Evolutionary conservation across 1,140 invertebrate species (phyloP).

Genomic region (Neotoxoptera formosana): DNA sequence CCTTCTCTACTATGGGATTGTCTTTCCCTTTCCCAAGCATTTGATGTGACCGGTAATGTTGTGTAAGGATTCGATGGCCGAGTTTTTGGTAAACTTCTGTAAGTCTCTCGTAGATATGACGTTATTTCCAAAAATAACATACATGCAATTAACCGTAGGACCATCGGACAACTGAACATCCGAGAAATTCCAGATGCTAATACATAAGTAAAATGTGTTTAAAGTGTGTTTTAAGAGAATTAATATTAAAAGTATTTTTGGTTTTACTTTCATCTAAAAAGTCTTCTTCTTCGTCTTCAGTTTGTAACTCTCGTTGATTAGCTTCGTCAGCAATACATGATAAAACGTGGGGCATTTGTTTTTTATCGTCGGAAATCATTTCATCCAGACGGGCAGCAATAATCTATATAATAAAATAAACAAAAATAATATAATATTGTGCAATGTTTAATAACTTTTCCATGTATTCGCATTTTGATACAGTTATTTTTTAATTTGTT

Average conservation of each 20-base stretch:
- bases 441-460: neutral
- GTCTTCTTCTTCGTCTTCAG: constrained; percentile 97
- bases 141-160: constrained; percentile 90
- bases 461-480: neutral
- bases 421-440: neutral
- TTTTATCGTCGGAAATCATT: constrained; percentile 78
- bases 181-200: constrained; percentile 84
- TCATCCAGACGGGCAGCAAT: constrained; percentile 88
- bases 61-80: constrained; percentile 66
- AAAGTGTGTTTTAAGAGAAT: neutral
- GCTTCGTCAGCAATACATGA: constrained; percentile 80
- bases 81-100: constrained; percentile 70
- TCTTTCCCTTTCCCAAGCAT: constrained; percentile 63
- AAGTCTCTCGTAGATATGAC: constrained; percentile 94
- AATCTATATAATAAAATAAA: constrained; percentile 66
- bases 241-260: neutral
- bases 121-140: constrained; percentile 95
- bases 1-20: constrained; percentile 68
- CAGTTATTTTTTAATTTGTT: no score
- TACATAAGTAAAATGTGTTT: neutral
- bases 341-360: constrained; percentile 73
- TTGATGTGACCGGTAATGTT: constrained; percentile 41
- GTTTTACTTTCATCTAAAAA: constrained; percentile 92
- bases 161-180: constrained; percentile 88
- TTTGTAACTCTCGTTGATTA: constrained; percentile 82